Evolutionary conservation across 2,888 invertebrate species (phyloP), one percentile per base, ranked within the genome.

Genomic region (Cheilosia soror): DNA sequence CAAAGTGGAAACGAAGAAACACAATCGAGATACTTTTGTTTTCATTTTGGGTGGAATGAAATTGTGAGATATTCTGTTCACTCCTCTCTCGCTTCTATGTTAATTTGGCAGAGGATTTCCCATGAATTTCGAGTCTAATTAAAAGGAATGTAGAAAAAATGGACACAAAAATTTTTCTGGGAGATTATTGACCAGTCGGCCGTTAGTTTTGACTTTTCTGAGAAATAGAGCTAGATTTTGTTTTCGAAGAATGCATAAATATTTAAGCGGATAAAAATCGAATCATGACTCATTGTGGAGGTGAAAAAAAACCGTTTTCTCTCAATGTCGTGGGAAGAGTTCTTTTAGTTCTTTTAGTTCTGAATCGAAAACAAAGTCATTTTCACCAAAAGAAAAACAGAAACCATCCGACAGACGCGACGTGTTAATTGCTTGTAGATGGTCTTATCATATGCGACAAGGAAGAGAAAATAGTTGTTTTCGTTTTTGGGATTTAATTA

Each of bases 381-480:
- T 37, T 11, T 37, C 37, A n/a, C 37, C 37, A 2, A 37, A 37
- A 37, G 37, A 37, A 37, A 11, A 37, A 37, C 11, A 37, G 11
- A 11, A 37, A 37, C 11, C 37, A 0, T 33, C 9, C 37, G 37
- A 20, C 2, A 20, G 20, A 20, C 20, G 42, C n/a, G 79, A 76
- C 68, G 75, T 75, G 80, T 75, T 81, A 81, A 81, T 81, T 81
- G 80, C 75, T 33, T 68, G 68, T 75, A 42, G 68, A 81, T 81
- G 62, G 75, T 63, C 66, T 73, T 75, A 80, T 75, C 68, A 27
- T 37, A 4, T 13, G 31, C 31, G 47, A 57, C 68, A 76, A 44
- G 65, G 37, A 51, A 58, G 72, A 72, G 57, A 51, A 75, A 55
- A 47, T 37, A 53, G 60, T 53, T 72, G 58, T 58, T 80, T 66